Evolutionary conservation across 2,888 invertebrate genomes (phyloP).

Genomic region (Dendrolimus pini): DNA sequence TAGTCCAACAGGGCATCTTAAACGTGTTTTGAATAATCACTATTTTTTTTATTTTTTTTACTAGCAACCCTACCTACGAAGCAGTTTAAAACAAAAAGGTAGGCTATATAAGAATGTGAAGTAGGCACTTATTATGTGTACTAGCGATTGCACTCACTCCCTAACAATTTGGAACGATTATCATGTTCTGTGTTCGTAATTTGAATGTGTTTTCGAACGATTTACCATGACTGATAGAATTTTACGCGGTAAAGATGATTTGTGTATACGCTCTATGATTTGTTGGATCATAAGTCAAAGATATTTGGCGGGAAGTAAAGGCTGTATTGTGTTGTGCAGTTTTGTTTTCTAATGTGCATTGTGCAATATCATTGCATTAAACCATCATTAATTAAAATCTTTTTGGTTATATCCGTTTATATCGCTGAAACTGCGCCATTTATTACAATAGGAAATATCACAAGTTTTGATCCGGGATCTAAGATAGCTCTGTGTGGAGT

Average conservation of each 20-base stretch:
- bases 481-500: too few species aligned
- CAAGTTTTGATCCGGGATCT: too few species aligned
- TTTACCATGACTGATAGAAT: slow-evolving; percentile 32
- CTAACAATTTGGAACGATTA: slow-evolving; percentile 23
- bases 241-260: slow-evolving; percentile 20
- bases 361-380: too few species aligned
- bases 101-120: background rate
- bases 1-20: too few species aligned
- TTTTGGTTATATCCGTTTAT: too few species aligned
- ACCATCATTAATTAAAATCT: too few species aligned
- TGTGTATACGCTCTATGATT: background rate
- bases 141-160: slow-evolving; percentile 7
- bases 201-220: slow-evolving; percentile 22
- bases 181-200: slow-evolving; percentile 6
- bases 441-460: too few species aligned
- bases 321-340: background rate
- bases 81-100: background rate
- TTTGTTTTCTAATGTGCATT: background rate
- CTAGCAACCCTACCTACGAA: too few species aligned
- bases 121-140: background rate
- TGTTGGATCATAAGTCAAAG: background rate
- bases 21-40: too few species aligned
- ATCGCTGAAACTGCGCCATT: too few species aligned
- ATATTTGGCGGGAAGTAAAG: too few species aligned
- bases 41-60: too few species aligned